Evolutionary conservation across 2,113 vertebrate species (phyloP), one percentile per base, ranked within the genome.

Genomic region (Oncorhynchus nerka): DNA sequence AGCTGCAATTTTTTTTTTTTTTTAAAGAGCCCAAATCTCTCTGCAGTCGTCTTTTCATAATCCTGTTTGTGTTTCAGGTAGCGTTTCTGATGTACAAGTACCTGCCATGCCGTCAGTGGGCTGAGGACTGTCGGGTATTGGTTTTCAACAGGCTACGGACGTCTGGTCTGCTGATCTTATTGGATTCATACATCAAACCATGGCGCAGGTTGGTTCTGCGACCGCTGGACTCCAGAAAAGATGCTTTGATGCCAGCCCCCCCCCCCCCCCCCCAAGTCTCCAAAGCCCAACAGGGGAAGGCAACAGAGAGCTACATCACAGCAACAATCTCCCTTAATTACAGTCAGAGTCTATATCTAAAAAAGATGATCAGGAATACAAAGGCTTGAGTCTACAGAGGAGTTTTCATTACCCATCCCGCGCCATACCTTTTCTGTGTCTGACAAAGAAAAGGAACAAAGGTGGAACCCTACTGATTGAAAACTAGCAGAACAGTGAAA

Each of bases 401-500:
- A 95, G 94, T 94, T 95, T 95, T 96, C 94, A 94, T 96, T 92
- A 75, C 92, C 91, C 92, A 91, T 95, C 95, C 94, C 93, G 95
- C 94, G 95, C 93, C 95, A 95, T 96, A 97, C 97, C 96, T 98
- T 98, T 93, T 94, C 94, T 96, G 93, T 97, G 95, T 96, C 96
- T 94, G 88, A 92, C 91, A 93, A 94, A 96, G 95, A 97, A 97
- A 97, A 92, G 94, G 94, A 96, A 98, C 96, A 98, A 97, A 99
- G 94, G 85, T 61, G 93, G 94, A 96, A 94, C 92, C 96, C 96
- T 93, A 97, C 95, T 94, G 96, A 94, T 94, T 96, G 92, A 94
- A 97, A 97, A 97, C 95, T 95, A 96, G 95, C 95, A 96, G 95
- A 97, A 98, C 95, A 96, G 97, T 94, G 95, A 96, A 96, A 97